Conservation (phyloP, 2,797 vertebrate species). For the Typhlichthys subterraneus region DNA sequence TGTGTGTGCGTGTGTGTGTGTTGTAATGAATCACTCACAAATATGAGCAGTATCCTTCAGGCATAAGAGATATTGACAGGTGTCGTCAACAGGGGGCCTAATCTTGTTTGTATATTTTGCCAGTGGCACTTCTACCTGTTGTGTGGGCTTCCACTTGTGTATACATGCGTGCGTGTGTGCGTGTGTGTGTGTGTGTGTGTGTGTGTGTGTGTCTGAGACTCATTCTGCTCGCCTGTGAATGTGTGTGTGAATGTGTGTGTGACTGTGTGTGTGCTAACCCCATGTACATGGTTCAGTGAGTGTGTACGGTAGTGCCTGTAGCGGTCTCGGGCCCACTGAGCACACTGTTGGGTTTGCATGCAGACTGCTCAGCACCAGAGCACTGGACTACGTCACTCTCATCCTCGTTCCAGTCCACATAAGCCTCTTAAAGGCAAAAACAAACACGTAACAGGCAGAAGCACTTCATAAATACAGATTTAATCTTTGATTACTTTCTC, state of each 20-base stretch:
- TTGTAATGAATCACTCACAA: conserved; percentile 38
- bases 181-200: conserved; percentile 6
- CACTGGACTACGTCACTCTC: conserved; percentile 18
- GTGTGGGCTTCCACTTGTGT: conserved; percentile 13
- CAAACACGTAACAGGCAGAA: background rate
- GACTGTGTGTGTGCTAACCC: background rate
- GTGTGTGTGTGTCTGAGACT: background rate
- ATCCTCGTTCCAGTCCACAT: conserved; percentile 19
- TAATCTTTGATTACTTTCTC: conserved; percentile 29
- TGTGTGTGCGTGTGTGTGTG: conserved; percentile 20
- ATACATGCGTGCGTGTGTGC: conserved; percentile 8
- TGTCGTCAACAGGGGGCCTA: conserved; percentile 60
- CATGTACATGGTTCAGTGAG: background rate
- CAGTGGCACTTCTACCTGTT: conserved; percentile 37
- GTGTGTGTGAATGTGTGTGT: background rate
- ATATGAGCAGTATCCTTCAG: conserved; percentile 50
- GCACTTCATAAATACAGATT: conserved; percentile 6
- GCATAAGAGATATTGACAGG: conserved; percentile 59
- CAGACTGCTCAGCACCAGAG: conserved; percentile 11
- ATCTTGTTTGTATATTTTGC: conserved; percentile 56
- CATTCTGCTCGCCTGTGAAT: conserved; percentile 8
- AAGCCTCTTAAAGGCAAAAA: background rate
- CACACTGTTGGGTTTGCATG: conserved; percentile 13
- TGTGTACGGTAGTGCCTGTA: conserved; percentile 28
- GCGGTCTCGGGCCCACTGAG: conserved; percentile 24